These are phyloP conservation scores for Scortum barcoo DNA, from an alignment of 2,113 vertebrate genomes.

Conservation along the genomic window DNA sequence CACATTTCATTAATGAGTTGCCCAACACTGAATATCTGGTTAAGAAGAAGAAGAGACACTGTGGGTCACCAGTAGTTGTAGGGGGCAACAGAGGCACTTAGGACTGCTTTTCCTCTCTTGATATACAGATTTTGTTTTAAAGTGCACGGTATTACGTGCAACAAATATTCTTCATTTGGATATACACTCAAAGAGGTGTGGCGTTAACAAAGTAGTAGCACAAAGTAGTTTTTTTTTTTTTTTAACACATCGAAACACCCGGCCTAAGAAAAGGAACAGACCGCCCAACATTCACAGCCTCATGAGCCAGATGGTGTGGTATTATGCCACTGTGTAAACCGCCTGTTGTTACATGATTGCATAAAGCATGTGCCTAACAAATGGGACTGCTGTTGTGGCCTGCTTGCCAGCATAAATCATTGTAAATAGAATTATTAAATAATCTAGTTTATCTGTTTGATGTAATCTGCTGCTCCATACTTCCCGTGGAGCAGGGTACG, in stretches of 20 bases:
- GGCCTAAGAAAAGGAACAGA: conserved; percentile 69
- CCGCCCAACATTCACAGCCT: conserved; percentile 57
- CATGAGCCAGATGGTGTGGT: conserved; percentile 81
- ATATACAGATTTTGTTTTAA: neutral
- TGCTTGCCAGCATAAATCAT: conserved; percentile 66
- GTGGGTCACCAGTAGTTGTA: neutral
- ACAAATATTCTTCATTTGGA: neutral
- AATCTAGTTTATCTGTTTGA: conserved; percentile 63
- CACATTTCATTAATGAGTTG: too few species aligned
- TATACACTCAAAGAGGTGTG: neutral
- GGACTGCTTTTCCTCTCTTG: neutral
- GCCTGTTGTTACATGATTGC: conserved; percentile 78
- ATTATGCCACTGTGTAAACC: conserved; percentile 69
- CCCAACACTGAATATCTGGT: neutral
- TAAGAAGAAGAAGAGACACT: too few species aligned
- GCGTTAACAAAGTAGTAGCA: neutral
- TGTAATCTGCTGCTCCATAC: conserved; percentile 54
- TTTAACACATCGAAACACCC: conserved; percentile 22
- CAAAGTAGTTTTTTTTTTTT: neutral
- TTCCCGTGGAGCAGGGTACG: conserved; percentile 5
- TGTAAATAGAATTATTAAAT: conserved; percentile 75
- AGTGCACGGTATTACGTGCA: neutral
- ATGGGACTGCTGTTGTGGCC: conserved; percentile 68
- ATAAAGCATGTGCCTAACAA: conserved; percentile 81
- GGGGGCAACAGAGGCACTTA: too few species aligned